phyloP scores from a whole-genome alignment of 1,140 invertebrate species.

The Zaprionus capensis region DNA sequence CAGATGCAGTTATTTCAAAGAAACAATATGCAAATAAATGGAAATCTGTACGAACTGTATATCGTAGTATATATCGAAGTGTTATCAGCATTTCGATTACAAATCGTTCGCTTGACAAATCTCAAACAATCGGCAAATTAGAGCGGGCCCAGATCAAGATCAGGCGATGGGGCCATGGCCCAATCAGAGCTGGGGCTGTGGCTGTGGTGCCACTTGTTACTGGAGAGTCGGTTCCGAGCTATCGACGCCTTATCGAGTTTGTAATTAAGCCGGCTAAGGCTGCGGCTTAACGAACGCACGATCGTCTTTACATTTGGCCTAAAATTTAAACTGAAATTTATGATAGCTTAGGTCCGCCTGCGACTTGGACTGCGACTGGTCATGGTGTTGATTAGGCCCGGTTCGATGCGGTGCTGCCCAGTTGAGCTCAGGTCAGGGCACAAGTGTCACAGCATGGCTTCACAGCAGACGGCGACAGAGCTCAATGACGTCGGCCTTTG shows the following conservation, averaged over 20 bases:
- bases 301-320: slow-evolving; percentile 66
- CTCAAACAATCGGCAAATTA: slow-evolving; percentile 67
- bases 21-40: background rate
- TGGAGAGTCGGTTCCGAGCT: slow-evolving; percentile 50
- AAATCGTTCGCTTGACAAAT: slow-evolving; percentile 25
- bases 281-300: slow-evolving; percentile 17
- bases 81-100: slow-evolving; percentile 8
- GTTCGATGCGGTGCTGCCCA: background rate
- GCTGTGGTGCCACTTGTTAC: slow-evolving; percentile 67
- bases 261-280: slow-evolving; percentile 67
- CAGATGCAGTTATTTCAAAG: background rate
- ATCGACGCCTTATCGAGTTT: slow-evolving; percentile 70
- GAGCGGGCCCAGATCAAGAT: slow-evolving; percentile 24
- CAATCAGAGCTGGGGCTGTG: slow-evolving; percentile 8
- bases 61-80: background rate
- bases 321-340: slow-evolving; percentile 73
- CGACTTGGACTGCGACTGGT: slow-evolving; percentile 36
- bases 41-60: background rate
- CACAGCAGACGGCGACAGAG: slow-evolving; percentile 38
- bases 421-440: slow-evolving; percentile 41
- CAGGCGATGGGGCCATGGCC: slow-evolving; percentile 35
- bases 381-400: slow-evolving; percentile 75
- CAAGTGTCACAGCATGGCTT: slow-evolving; percentile 79
- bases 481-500: slow-evolving; percentile 59
- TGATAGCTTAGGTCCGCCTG: slow-evolving; percentile 57